These are phyloP conservation scores for Serripes groenlandicus DNA, from an alignment of 2,888 invertebrate genomes.

Conservation along the genomic window DNA sequence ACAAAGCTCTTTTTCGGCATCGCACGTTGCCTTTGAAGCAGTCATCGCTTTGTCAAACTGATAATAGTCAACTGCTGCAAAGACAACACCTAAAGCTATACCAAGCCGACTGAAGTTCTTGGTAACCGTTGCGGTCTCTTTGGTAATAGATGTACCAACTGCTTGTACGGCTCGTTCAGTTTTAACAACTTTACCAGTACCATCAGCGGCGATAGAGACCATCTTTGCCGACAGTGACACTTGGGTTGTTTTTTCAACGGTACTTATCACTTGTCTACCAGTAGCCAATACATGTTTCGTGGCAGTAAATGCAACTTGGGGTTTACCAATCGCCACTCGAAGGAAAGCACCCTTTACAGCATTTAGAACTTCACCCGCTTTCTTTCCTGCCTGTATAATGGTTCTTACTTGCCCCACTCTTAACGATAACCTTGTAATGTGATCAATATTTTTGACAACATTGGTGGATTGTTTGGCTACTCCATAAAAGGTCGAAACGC, in stretches of 20 bases:
- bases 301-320: not conserved
- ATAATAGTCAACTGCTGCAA: conserved; percentile 13
- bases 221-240: not conserved
- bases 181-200: not conserved
- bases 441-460: conserved; percentile 5
- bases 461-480: conserved; percentile 1
- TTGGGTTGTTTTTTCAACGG: not conserved
- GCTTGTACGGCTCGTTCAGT: not conserved
- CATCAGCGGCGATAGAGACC: not conserved
- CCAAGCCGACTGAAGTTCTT: conserved; percentile 7
- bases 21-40: conserved; percentile 8
- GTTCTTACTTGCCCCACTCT: not conserved
- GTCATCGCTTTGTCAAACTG: not conserved
- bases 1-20: conserved; percentile 2
- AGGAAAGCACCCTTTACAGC: not conserved
- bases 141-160: not conserved
- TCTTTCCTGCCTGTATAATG: not conserved
- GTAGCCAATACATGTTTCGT: not conserved
- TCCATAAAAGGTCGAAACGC: conserved; percentile 2
- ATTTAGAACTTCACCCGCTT: not conserved
- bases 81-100: not conserved
- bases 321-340: not conserved
- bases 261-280: not conserved
- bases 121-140: not conserved
- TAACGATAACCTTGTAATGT: not conserved